A percentile compares a stretch with the other conserved stretches of the same genome.
Evolutionary conservation across 2,113 vertebrate species (phyloP).

Genomic region (Caloenas nicobarica): DNA sequence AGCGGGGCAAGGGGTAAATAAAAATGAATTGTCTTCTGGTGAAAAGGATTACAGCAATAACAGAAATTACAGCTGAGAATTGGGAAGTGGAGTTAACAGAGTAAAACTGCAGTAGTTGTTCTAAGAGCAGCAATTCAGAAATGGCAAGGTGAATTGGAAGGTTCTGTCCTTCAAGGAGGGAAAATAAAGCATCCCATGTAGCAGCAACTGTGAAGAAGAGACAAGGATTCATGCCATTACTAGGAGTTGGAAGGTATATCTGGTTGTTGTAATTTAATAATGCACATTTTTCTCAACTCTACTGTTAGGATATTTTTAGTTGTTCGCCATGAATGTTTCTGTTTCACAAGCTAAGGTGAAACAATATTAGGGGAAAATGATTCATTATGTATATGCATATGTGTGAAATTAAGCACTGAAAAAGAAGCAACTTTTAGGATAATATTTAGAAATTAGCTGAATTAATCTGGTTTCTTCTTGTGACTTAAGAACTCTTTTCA

Average conservation of each 20-base stretch:
- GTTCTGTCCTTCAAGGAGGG: not conserved
- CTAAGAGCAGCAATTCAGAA: not conserved
- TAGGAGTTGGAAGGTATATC: not conserved
- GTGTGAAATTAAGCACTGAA: not conserved
- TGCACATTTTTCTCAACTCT: not conserved
- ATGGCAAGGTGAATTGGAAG: not conserved
- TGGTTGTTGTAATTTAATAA: not conserved
- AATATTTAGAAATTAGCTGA: not conserved
- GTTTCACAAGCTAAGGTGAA: not conserved
- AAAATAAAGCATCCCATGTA: not conserved
- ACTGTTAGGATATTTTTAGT: not conserved
- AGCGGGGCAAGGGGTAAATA: not conserved
- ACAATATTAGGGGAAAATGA: not conserved
- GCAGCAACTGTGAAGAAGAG: not conserved
- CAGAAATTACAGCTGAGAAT: not conserved
- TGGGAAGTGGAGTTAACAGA: not conserved
- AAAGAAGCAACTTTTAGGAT: not conserved
- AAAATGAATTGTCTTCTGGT: not conserved
- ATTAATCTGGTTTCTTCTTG: not conserved
- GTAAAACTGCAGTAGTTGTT: not conserved
- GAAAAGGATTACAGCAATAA: not conserved
- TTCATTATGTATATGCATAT: accelerated
- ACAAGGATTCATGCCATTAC: not conserved
- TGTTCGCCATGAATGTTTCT: not conserved
- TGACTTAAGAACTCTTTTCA: not conserved